Base-by-base conservation (phyloP, 1,140 invertebrate genomes). In the Charaxes varanes region DNA sequence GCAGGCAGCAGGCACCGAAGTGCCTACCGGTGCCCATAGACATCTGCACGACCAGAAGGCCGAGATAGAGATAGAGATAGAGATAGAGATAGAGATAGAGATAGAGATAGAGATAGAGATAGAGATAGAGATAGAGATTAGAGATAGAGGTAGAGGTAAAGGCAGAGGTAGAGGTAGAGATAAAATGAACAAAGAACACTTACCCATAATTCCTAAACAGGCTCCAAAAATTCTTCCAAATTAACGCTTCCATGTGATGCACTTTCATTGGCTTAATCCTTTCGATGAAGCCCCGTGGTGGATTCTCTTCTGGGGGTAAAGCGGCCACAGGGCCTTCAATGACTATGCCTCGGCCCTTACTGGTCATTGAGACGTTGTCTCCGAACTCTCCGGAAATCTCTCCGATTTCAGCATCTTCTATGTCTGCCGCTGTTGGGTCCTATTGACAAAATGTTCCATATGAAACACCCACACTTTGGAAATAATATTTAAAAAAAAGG, bases 171-270 rank as follows among this genome's bases (percentile, higher is more conserved):
- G n/a, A n/a, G n/a, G n/a, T n/a, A n/a, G n/a, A n/a, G n/a, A n/a
- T n/a, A n/a, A n/a, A n/a, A n/a, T n/a, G n/a, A n/a, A n/a, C n/a
- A n/a, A n/a, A n/a, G n/a, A n/a, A n/a, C n/a, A n/a, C n/a, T 87
- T 82, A 95, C 93, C 93, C 93, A 38, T 95, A 91, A 78, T 98
- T 97, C 65, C 96, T 88, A 87, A 94, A 93, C 87, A 97, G 91
- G 79, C 93, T 89, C 37, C 95, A 87, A 58, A 97, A 92, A 78
- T 98, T 98, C 67, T 98, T 98, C 87, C 94, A 93, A 22, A 96
- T 88, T 3, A 97, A 79, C 12, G 96, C 95, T 32, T 89, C 88
- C 87, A 95, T 92, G 48, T 94, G 92, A 62, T 88, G 84, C 13
- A 81, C 67, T 56, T 91, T 87, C 57, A 93, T 84, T 23, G 92